Base-by-base conservation (phyloP, 2,113 vertebrate species). In the Poecile atricapillus region DNA sequence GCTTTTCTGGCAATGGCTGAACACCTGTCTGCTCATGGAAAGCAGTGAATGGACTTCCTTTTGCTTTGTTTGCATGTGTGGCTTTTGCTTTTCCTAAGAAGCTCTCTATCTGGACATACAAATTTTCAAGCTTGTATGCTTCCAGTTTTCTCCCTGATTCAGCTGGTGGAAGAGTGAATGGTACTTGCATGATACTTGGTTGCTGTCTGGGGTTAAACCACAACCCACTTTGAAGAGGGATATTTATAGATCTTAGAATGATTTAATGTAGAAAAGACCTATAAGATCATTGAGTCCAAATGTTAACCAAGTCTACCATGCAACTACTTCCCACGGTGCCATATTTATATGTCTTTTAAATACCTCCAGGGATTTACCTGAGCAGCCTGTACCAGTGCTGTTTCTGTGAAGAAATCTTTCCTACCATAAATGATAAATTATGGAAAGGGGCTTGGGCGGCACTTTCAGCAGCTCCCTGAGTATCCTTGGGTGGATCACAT, bases 271-370 rank as follows among this genome's bases (percentile, higher is more conserved):
- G 17, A 41, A 25, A 41, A 41, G 13, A 55, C 24, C 16, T 47
- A 3, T n/a, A 11, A 79, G 30, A 49, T 41, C 24, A 39, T 13
- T 16, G 24, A 71, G 20, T 63, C 9, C 9, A 25, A 41, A 27
- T 10, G 10, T 71, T 55, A 47, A 25, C 11, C n/a, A 79, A 63
- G 20, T 49, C 30, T 31, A 35, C 20, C 24, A 70, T 10, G 30
- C 19, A 62, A 33, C 7, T 31, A 11, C 0, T 0, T 39, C 23
- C 39, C 15, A 19, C n/a, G 53, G 12, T 23, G 13, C 19, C n/a
- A n/a, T 28, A 46, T 69, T 39, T 69, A 23, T 28, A 28, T 19
- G 10, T 24, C 24, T 47, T 68, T 33, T 46, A 87, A 60, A 60
- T 60, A 60, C 15, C 27, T 67, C 33, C 15, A 19, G 18, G 10